Conservation (phyloP, 92 coral and sea anemone genomes). For the Pocillopora meandrina region DNA sequence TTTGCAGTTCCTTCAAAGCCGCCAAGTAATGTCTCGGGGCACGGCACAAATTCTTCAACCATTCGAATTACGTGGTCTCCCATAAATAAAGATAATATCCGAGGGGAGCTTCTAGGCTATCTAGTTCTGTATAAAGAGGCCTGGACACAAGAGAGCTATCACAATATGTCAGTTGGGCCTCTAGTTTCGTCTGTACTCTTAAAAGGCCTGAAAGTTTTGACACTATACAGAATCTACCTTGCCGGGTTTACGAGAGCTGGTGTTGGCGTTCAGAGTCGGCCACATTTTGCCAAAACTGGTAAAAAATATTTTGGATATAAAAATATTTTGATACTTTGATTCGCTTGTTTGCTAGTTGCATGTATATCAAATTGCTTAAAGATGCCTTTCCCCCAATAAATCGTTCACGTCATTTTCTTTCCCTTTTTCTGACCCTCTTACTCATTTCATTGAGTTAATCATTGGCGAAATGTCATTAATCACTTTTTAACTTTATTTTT, state of each 20-base stretch:
- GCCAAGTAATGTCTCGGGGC: neutral
- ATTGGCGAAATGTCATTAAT: no score
- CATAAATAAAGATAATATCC: neutral
- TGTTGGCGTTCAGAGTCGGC: constrained; percentile 22
- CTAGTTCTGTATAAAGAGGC: neutral
- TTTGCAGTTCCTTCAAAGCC: neutral
- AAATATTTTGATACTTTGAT: no score
- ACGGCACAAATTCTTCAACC: neutral
- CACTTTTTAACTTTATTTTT: neutral
- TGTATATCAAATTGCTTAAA: no score
- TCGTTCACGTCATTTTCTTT: no score
- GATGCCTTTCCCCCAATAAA: no score
- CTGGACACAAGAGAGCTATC: neutral
- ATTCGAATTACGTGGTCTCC: neutral
- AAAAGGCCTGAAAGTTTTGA: constrained; percentile 11
- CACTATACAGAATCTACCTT: constrained; percentile 26
- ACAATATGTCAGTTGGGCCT: neutral
- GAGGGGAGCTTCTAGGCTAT: neutral
- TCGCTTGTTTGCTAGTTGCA: no score
- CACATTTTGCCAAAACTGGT: constrained; percentile 20
- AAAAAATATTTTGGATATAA: neutral
- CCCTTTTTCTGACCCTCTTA: no score
- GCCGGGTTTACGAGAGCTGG: constrained; percentile 41
- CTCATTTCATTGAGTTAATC: no score
- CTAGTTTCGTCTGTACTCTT: neutral